Base-by-base conservation (phyloP, 2,888 invertebrate genomes). In the Digitonthophagus gazella region DNA sequence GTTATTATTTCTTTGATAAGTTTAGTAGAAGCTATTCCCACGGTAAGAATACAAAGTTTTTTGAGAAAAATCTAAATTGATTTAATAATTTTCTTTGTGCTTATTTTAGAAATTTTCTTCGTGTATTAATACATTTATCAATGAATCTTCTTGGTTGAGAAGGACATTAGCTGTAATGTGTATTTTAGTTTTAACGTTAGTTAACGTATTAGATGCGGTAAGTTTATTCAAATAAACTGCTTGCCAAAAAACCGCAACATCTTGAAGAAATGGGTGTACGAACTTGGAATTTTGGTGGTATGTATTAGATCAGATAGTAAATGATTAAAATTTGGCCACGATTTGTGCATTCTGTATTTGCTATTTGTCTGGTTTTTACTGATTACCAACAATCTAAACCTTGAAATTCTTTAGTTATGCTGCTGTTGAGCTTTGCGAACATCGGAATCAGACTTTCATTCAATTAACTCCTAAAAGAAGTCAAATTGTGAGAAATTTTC, bases 141-240 rank as follows among this genome's bases (percentile, higher is more conserved):
- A 87, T 78, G 85, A 86, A 75, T 85, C 86, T 20, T 83, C 86
- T 74, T 84, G 85, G 80, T 83, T 86, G 71, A 82, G 89, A 68
- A 83, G 87, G 74, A 79, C 86, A 69, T 80, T 89, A 28, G 86
- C 88, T 58, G 84, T 87, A 67, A 80, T 86, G 66, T 86, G 87
- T 67, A 86, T 89, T 58, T 75, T 87, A 44, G 80, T 88, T 15
- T 81, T 90, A 72, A 87, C 87, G 16, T 80, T 85, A 15, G 85
- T 86, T 65, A 90, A 89, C 81, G 81, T 88, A 70, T 80, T 86
- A 69, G 89, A 89, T 77, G 86, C 88, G 85, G 90, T 90, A 81
- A 83, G 84, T 77, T 61, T 20, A 65, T n/a, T 57, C 4, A 44
- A n/a, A n/a, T n/a, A n/a, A n/a, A n/a, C n/a, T n/a, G n/a, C n/a